Percentiles rank a stretch among this genome's conserved stretches.
Conservation (phyloP, 2,797 vertebrate genomes). For the Labroides dimidiatus region DNA sequence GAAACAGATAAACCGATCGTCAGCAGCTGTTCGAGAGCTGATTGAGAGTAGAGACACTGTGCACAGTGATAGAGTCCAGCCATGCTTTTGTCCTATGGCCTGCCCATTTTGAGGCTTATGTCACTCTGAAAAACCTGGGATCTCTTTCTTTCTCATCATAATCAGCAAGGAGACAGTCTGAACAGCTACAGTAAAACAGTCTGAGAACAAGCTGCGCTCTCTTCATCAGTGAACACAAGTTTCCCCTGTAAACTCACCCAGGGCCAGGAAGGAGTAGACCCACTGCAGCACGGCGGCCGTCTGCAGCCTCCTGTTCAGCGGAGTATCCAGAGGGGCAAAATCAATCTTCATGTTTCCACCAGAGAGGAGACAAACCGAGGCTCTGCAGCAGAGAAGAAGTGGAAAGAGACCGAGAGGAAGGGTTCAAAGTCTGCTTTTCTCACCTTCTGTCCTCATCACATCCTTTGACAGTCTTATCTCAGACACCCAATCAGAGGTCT, state of each 20-base stretch:
- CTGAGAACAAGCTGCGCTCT: background rate
- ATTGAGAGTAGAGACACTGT: no score
- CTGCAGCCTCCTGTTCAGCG: constrained; percentile 88
- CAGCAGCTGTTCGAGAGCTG: no score
- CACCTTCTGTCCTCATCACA: constrained; percentile 31
- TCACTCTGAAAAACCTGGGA: no score
- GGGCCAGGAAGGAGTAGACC: constrained; percentile 88
- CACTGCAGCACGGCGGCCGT: constrained; percentile 87
- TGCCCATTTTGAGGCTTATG: no score
- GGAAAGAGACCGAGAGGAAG: constrained; percentile 3
- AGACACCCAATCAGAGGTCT: constrained; percentile 28
- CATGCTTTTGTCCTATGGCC: no score
- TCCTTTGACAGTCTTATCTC: constrained; percentile 73
- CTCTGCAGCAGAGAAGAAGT: constrained; percentile 24
- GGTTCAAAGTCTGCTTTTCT: constrained; percentile 83
- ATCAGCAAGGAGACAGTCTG: background rate
- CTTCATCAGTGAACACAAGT: no score
- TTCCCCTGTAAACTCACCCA: constrained; percentile 88
- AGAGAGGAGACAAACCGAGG: background rate
- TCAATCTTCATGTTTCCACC: constrained; percentile 85
- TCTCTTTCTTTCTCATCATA: no score
- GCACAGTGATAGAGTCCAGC: no score
- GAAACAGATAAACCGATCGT: no score
- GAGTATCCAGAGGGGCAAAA: constrained; percentile 85
- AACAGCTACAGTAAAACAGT: constrained; percentile 2